These are phyloP conservation scores for Parus major DNA, from an alignment of 2,113 vertebrate species.

Conservation along the genomic window DNA sequence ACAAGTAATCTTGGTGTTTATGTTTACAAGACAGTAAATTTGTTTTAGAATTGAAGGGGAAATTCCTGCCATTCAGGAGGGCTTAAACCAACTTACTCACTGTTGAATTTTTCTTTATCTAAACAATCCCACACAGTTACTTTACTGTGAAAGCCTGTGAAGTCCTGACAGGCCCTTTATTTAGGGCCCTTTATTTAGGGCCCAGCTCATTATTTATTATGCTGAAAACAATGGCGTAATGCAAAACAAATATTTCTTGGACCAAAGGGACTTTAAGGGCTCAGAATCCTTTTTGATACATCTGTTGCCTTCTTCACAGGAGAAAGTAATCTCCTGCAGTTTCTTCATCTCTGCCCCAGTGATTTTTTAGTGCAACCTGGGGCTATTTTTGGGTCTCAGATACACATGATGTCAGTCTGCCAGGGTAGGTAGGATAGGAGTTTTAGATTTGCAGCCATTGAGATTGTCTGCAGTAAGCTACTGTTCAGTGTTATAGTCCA, in stretches of 20 bases:
- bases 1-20: background rate
- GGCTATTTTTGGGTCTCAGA: background rate
- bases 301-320: background rate
- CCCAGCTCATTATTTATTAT: background rate
- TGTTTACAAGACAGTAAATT: background rate
- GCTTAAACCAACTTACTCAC: background rate
- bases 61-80: background rate
- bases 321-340: background rate
- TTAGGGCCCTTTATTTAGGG: background rate
- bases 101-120: background rate
- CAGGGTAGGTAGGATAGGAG: too few species aligned
- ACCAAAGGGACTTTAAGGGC: background rate
- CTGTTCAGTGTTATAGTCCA: background rate
- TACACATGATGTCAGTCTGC: background rate
- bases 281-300: background rate
- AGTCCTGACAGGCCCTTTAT: background rate
- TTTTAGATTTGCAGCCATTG: background rate
- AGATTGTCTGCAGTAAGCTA: background rate
- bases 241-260: background rate
- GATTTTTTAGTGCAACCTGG: background rate
- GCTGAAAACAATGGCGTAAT: background rate
- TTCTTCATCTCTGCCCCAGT: background rate
- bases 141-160: background rate
- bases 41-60: background rate
- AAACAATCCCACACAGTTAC: background rate